Percentiles rank a stretch among this genome's conserved stretches.
These are phyloP conservation scores for Sphenopsis melanotis DNA, from an alignment of 2,797 vertebrate species.

Conservation along the genomic window DNA sequence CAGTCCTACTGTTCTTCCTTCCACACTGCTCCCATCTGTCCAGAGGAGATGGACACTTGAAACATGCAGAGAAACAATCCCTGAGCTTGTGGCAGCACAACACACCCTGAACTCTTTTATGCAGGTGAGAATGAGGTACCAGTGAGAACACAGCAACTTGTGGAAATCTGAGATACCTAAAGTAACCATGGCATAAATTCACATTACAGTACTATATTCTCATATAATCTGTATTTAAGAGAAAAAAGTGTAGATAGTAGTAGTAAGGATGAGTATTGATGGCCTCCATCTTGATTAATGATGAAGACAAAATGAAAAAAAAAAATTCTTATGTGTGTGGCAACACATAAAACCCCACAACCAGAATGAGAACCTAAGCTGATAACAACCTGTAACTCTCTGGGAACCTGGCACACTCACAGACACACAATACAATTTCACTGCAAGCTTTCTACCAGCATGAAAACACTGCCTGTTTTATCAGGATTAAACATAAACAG, in stretches of 20 bases:
- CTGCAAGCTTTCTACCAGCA: not conserved
- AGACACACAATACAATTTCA: not conserved
- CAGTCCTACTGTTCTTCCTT: not conserved
- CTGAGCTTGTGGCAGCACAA: not conserved
- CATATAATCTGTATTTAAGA: not conserved
- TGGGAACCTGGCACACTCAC: not conserved
- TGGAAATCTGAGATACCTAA: not conserved
- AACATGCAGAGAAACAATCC: not conserved
- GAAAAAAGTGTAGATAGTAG: not conserved
- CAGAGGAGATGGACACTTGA: not conserved
- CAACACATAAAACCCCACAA: not conserved
- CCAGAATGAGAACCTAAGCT: not conserved
- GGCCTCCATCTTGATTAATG: not conserved
- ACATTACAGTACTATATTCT: not conserved
- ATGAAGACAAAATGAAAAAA: not conserved
- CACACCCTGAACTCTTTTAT: rapidly evolving
- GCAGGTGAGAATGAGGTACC: not conserved
- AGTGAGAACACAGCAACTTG: not conserved
- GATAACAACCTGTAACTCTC: not conserved
- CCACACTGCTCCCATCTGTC: not conserved
- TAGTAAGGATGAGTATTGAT: not conserved
- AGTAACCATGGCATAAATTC: not conserved
- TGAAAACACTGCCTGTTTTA: not conserved
- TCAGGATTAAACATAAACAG: not conserved
- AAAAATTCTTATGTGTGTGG: not conserved